Evolutionary conservation across 1,140 invertebrate species (phyloP), one percentile per base, ranked within the genome.

Genomic region (Phocides pigmalion): DNA sequence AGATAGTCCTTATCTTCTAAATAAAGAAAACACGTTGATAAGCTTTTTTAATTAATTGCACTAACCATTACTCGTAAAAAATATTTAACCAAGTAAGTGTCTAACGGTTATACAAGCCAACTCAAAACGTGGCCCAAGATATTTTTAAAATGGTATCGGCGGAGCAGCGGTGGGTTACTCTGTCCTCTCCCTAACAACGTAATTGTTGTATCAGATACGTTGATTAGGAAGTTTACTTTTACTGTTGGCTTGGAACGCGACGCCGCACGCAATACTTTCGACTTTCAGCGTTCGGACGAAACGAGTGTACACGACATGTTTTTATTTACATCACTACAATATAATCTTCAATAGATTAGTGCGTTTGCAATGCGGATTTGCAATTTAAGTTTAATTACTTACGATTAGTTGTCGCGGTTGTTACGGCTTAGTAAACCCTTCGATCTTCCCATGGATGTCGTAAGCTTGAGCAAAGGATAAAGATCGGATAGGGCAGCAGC

Each of bases 151-250:
- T 4, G 4, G 11, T 2, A 1, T 35, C 32, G 9, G 11, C 32
- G 8, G 9, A 35, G 32, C 56, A 69, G 62, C 61, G 59, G 62
- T 59, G n/a, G 28, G 4, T 12, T 14, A 53, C 32, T 14, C 3
- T 19, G 17, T 39, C 17, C n/a, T 39, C 16, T 19, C 1, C 22
- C 8, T 17, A 44, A 8, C n/a, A 54, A 1, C 51, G 37, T 54
- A 54, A 79, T 73, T 68, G 68, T 74, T 71, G 70, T 76, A 62
- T 59, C 54, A 70, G 64, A 69, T 65, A 68, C 68, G 58, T 46
- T 63, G 64, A 76, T 84, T 80, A 87, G 81, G 82, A 84, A 87
- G 81, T 85, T 85, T 82, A 87, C 84, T 85, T 87, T 85, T 87
- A 82, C 84, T 80, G 62, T 56, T 50, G 62, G 62, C 59, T 72